Base-by-base conservation (phyloP, 64 coral and sea anemone species). In the Dendronephthya gigantea region DNA sequence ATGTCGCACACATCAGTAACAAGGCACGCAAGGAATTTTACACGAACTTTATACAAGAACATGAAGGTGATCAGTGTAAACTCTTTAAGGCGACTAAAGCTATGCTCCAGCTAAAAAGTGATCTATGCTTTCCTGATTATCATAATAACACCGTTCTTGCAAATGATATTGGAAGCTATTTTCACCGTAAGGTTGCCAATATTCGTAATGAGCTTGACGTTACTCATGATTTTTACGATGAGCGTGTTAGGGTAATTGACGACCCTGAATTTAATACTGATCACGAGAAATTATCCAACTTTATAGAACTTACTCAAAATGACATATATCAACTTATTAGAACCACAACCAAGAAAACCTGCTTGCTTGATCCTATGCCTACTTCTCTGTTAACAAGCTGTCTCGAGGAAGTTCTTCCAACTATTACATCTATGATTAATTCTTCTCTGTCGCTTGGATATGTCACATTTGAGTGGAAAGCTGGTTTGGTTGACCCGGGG, bases 401-500 rank as follows among this genome's bases (percentile, higher is more conserved):
- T 45, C 81, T 91, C 29, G 84, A 91, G 27, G 72, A 59, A 32
- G 55, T 91, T 15, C 35, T 91, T 11, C 84, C 84, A 45, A 50
- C 87, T 2, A 83, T 91, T 48, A 87, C 90, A 23, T 45, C 45
- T 9, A 90, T 90, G 31, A 49, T 90, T 31, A 90, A 86, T 25
- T 12, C 43, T 35, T 90, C 84, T 59, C 55, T 87, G 23, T 7
- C 45, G 48, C 12, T 22, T 36, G 85, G 85, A 31, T 48, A 19
- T 28, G 86, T 91, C 40, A 50, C 43, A 27, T 31, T 39, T 35
- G 28, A 89, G 29, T 89, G 88, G 82, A 89, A 89, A 68, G 50
- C 52, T n/a, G 88, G 55, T 31, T 11, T 66, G 9, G 82, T 89
- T 31, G 30, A 41, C 28, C 88, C 82, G 14, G 17, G 36, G 15